Conservation (phyloP, 2,113 vertebrate species). For the Campylorhamphus procurvoides region DNA sequence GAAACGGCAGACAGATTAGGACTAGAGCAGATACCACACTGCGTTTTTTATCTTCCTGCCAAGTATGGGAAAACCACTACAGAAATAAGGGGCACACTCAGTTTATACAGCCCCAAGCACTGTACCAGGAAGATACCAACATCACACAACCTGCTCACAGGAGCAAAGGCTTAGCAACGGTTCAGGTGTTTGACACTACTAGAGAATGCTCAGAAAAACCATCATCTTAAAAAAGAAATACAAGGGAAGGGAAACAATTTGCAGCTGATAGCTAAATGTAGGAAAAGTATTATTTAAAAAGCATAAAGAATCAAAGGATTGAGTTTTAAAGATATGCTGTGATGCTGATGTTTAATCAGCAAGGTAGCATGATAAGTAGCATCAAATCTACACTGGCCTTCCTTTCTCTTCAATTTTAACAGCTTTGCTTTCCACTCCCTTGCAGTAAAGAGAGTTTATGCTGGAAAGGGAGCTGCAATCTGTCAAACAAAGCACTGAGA, state of each 20-base stretch:
- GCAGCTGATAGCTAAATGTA: background rate
- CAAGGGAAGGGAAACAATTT: background rate
- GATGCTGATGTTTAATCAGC: background rate
- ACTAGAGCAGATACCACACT: background rate
- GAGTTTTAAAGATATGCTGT: background rate
- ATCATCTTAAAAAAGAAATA: background rate
- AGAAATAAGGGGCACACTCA: fast-evolving
- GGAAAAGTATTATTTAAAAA: background rate
- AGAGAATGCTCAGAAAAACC: background rate
- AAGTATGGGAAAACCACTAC: background rate
- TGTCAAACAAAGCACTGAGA: background rate
- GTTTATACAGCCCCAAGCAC: background rate
- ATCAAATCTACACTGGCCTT: background rate
- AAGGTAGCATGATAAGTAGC: background rate
- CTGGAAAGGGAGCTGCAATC: background rate
- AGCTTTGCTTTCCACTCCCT: background rate
- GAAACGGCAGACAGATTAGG: background rate
- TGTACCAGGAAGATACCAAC: background rate
- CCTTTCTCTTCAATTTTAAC: background rate
- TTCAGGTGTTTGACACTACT: background rate
- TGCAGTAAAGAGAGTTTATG: background rate
- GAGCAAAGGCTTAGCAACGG: background rate
- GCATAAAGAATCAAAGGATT: background rate
- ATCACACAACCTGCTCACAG: background rate
- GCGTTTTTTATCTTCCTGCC: background rate